Conservation (phyloP, 2,113 vertebrate genomes). For the Melanostigma gelatinosum region DNA sequence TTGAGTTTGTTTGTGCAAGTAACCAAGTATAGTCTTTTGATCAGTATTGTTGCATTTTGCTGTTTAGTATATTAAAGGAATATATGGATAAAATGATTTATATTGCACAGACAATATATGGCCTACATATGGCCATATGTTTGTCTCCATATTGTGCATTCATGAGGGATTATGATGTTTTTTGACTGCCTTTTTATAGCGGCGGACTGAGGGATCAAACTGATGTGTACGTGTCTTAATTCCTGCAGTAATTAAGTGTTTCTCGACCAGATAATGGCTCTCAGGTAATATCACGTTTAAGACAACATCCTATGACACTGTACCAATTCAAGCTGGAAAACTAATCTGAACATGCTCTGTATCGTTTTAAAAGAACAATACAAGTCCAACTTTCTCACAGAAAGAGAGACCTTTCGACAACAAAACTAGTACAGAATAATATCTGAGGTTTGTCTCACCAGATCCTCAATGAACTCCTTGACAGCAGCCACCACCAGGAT, state of each 20-base stretch:
- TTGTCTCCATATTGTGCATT: not conserved
- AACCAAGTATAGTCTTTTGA: not conserved
- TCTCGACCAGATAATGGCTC: conserved; percentile 5
- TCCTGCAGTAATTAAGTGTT: conserved; percentile 1
- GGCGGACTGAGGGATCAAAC: conserved; percentile 11
- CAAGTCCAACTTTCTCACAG: not conserved
- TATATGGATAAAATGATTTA: not conserved
- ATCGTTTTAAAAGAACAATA: not conserved
- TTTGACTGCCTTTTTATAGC: conserved; percentile 5
- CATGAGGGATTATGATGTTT: not conserved
- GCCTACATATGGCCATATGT: not conserved
- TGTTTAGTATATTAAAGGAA: not conserved
- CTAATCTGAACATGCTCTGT: not conserved
- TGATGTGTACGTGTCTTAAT: conserved; percentile 16
- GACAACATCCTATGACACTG: not conserved
- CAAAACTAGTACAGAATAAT: not conserved
- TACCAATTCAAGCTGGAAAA: not conserved
- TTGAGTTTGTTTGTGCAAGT: not conserved
- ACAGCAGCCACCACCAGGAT: conserved; percentile 97
- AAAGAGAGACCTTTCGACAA: not conserved
- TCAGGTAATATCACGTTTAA: not conserved
- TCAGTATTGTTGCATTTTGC: not conserved
- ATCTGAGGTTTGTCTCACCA: conserved; percentile 85
- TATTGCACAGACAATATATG: not conserved
- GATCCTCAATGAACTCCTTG: conserved; percentile 98